A percentile compares a stretch with the other conserved stretches of the same genome.
Evolutionary conservation across 2,113 vertebrate genomes (phyloP).

Genomic region (rat (Rattus norvegicus)): DNA sequence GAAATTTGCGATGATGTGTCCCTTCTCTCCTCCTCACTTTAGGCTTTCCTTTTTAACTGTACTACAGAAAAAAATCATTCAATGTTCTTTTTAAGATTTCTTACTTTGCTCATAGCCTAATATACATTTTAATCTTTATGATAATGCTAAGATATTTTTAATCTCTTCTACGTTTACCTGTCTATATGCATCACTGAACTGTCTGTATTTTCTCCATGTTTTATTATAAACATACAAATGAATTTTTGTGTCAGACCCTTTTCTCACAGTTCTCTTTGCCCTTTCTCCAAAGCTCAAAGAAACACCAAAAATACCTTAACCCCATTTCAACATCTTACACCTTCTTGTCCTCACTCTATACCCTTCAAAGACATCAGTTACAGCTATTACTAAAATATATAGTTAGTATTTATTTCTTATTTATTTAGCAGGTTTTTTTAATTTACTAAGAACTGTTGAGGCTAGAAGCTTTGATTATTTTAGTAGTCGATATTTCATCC

Average conservation of each 20-base stretch:
- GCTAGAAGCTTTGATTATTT: background rate
- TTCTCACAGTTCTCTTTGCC: background rate
- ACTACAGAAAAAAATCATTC: conserved; percentile 24
- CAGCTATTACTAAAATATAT: background rate
- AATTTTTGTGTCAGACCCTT: background rate
- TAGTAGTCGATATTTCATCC: background rate
- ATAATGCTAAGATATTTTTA: background rate
- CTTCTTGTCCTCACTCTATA: background rate
- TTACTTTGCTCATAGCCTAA: background rate
- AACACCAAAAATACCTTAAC: background rate
- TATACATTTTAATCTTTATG: background rate
- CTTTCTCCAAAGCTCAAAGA: background rate
- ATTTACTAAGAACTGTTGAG: background rate
- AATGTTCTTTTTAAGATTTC: background rate
- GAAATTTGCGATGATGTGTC: background rate
- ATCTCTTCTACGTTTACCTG: background rate
- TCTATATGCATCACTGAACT: background rate
- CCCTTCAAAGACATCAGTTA: background rate
- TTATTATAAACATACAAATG: background rate
- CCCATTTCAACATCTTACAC: background rate
- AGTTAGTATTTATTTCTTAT: background rate
- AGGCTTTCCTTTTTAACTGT: background rate
- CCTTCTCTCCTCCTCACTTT: background rate
- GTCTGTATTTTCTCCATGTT: background rate
- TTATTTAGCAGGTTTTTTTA: background rate